Conservation (phyloP, 1,140 invertebrate species). For the Halesus radiatus region DNA sequence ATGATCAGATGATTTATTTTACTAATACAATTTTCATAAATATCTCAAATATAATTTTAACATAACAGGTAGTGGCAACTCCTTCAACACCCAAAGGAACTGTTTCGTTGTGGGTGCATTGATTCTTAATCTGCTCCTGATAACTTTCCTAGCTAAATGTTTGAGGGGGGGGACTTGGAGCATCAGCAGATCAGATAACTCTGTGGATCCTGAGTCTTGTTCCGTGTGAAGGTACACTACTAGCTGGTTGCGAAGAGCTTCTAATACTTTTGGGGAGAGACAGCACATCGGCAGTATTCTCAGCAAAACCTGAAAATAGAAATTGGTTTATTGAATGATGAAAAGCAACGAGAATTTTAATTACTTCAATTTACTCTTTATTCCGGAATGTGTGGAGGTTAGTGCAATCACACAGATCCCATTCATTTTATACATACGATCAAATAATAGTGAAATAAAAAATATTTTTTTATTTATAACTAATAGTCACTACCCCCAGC, state of each 20-base stretch:
- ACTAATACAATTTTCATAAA: conserved; percentile 29
- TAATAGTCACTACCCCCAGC: too few relatives aligned
- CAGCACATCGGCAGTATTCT: conserved; percentile 50
- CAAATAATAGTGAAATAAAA: too few relatives aligned
- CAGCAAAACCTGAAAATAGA: conserved; percentile 47
- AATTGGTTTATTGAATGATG: too few relatives aligned
- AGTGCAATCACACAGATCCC: too few relatives aligned
- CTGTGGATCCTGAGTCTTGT: neutral
- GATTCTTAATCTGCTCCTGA: conserved; percentile 38
- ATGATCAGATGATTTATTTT: neutral
- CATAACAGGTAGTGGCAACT: conserved; percentile 42
- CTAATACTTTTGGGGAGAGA: conserved; percentile 31
- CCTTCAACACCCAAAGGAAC: conserved; percentile 44
- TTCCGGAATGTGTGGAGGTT: too few relatives aligned
- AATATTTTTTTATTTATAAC: too few relatives aligned
- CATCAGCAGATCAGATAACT: conserved; percentile 40
- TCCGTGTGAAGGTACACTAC: neutral
- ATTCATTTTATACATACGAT: too few relatives aligned
- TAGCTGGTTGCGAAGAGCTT: conserved; percentile 36
- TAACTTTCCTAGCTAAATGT: conserved; percentile 48
- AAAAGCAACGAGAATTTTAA: too few relatives aligned
- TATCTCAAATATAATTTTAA: conserved; percentile 53
- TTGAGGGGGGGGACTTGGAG: conserved; percentile 42
- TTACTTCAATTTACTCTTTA: too few relatives aligned
- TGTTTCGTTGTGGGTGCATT: conserved; percentile 41